Conservation (phyloP, 2,113 vertebrate species). For the Cololabis saira region DNA sequence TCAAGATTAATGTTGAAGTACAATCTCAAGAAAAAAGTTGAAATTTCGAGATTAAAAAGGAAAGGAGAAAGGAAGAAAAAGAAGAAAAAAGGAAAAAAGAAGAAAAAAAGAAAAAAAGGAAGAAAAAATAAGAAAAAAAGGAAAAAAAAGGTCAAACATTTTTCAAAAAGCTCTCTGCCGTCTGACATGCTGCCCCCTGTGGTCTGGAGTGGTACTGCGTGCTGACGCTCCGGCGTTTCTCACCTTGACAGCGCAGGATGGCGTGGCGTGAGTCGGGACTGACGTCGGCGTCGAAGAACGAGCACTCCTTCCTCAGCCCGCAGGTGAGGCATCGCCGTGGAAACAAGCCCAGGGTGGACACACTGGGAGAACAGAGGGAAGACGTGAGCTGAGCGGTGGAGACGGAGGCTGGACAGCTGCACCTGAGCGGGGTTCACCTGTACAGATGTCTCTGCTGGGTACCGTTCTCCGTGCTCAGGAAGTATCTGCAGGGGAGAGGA, state of each 20-base stretch:
- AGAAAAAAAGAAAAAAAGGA: too few relatives aligned
- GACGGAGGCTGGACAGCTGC: too few relatives aligned
- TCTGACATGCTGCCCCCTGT: too few relatives aligned
- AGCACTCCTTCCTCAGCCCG: conserved; percentile 84
- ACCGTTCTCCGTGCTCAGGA: conserved; percentile 92
- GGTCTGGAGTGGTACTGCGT: too few relatives aligned
- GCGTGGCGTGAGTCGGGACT: conserved; percentile 87
- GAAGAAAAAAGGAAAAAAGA: too few relatives aligned
- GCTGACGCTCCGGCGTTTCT: neutral
- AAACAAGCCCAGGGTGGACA: conserved; percentile 87
- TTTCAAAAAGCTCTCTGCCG: too few relatives aligned
- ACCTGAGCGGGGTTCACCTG: conserved; percentile 80
- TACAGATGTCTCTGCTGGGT: conserved; percentile 88
- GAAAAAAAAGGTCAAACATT: too few relatives aligned
- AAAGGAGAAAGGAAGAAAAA: too few relatives aligned
- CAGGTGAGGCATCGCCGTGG: conserved; percentile 92
- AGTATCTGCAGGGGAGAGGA: conserved; percentile 85
- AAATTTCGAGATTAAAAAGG: too few relatives aligned
- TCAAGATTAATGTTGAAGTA: too few relatives aligned
- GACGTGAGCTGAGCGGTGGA: neutral
- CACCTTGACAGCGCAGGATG: conserved; percentile 91
- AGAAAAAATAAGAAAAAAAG: too few relatives aligned
- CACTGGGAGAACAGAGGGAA: conserved; percentile 72
- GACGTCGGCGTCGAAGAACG: conserved; percentile 87
- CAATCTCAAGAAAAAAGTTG: too few relatives aligned